phyloP scores from a whole-genome alignment of 2,113 vertebrate species.

The Sceloporus tristichus region DNA sequence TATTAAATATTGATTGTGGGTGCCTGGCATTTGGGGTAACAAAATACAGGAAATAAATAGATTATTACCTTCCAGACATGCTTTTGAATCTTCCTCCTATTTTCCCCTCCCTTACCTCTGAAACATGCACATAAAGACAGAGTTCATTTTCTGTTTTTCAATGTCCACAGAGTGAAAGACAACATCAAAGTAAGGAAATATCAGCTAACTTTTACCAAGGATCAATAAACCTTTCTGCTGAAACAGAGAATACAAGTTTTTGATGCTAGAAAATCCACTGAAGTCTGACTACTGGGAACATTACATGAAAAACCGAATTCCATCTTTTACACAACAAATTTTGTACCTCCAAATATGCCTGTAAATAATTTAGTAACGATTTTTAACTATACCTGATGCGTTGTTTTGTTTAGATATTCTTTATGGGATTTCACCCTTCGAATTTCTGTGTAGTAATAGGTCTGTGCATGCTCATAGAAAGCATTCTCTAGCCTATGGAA shows the following conservation, averaged over 20 bases:
- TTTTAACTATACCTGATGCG: constrained; percentile 88
- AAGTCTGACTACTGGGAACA: not conserved
- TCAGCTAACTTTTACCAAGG: not conserved
- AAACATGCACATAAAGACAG: not conserved
- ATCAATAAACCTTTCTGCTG: not conserved
- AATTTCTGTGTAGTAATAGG: constrained; percentile 97
- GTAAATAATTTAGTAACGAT: constrained; percentile 16
- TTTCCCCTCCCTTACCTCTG: not conserved
- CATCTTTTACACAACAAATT: not conserved
- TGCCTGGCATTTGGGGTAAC: not conserved
- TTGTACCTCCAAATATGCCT: not conserved
- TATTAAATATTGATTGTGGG: too few species aligned
- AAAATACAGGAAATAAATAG: not conserved
- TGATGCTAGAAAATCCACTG: not conserved
- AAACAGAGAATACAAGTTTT: constrained; percentile 1
- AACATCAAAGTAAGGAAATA: not conserved
- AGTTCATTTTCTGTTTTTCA: not conserved
- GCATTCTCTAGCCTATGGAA: constrained; percentile 93
- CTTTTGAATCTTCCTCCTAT: not conserved
- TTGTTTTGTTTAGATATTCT: constrained; percentile 99
- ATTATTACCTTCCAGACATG: not conserved
- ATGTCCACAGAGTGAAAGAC: not conserved
- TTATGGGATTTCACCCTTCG: constrained; percentile 97
- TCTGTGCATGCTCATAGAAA: constrained; percentile 98
- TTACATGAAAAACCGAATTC: not conserved